phyloP scores from a whole-genome alignment of 2,797 vertebrate species.

The Paratrypauchen microcephalus region DNA sequence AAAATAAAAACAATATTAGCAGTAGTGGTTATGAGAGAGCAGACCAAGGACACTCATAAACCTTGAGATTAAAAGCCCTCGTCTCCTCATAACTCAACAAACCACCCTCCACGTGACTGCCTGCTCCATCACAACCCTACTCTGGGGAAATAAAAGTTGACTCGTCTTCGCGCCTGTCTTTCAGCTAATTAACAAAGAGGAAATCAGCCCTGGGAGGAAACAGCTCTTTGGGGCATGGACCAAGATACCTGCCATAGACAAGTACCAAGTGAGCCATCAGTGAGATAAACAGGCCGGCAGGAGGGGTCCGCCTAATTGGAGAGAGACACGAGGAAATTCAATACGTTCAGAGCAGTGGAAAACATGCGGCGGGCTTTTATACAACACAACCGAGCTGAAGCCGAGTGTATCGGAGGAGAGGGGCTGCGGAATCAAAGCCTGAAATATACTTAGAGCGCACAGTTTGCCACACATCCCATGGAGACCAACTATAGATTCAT shows the following conservation, averaged over 20 bases:
- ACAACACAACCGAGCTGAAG: constrained; percentile 2
- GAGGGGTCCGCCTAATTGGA: constrained; percentile 51
- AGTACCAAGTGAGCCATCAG: constrained; percentile 76
- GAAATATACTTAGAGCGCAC: constrained; percentile 10
- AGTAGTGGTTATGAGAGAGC: constrained; percentile 33
- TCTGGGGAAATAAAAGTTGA: constrained; percentile 69
- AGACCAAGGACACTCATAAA: constrained; percentile 48
- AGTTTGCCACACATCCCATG: constrained; percentile 15
- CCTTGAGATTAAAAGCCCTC: constrained; percentile 62
- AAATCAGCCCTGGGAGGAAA: constrained; percentile 57
- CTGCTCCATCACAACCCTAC: constrained; percentile 57
- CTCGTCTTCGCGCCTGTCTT: constrained; percentile 62
- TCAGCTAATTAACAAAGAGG: constrained; percentile 73
- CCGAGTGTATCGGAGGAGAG: constrained; percentile 24
- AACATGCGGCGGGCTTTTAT: constrained; percentile 15
- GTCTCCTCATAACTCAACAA: constrained; percentile 40
- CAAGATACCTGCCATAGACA: constrained; percentile 51
- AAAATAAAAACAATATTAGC: constrained; percentile 31
- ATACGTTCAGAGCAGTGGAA: constrained; percentile 34
- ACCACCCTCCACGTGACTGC: constrained; percentile 41
- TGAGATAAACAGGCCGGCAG: constrained; percentile 62
- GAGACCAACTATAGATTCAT: constrained; percentile 37
- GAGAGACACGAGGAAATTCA: constrained; percentile 50
- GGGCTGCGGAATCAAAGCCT: constrained; percentile 13
- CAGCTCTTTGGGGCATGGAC: constrained; percentile 31